Percentiles rank a stretch among this genome's conserved stretches.
Evolutionary conservation across 2,888 invertebrate species (phyloP).

Genomic region (Corbicula japonica): DNA sequence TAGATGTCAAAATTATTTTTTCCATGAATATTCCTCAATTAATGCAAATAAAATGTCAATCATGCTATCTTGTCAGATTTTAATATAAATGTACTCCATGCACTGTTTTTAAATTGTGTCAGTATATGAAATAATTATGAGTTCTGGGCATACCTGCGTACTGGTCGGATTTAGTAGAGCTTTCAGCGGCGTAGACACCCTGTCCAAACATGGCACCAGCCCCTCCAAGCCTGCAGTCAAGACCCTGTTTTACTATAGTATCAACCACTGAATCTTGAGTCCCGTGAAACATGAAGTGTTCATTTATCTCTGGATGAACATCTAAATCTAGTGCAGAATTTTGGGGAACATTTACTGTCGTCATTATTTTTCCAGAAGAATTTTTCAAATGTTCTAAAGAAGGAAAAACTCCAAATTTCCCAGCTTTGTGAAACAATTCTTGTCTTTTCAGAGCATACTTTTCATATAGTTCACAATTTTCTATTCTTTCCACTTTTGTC

Average conservation of each 20-base stretch:
- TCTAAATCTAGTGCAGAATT: slow-evolving; percentile 39
- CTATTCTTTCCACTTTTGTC: slow-evolving; percentile 73
- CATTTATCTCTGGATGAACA: slow-evolving; percentile 67
- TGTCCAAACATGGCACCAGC: slow-evolving; percentile 70
- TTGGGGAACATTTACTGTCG: slow-evolving; percentile 11
- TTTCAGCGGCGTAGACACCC: slow-evolving; percentile 70
- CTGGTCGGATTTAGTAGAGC: slow-evolving; percentile 73
- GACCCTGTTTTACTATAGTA: slow-evolving; percentile 63
- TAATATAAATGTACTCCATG: too few relatives aligned
- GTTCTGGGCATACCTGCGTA: slow-evolving; percentile 65
- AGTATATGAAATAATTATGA: not conserved
- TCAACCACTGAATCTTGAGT: slow-evolving; percentile 58
- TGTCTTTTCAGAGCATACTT: slow-evolving; percentile 70
- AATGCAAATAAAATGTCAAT: too few relatives aligned
- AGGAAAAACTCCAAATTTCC: slow-evolving; percentile 35
- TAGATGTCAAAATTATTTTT: too few relatives aligned
- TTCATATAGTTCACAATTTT: slow-evolving; percentile 74
- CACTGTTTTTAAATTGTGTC: too few relatives aligned
- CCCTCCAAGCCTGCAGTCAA: slow-evolving; percentile 65
- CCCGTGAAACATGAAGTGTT: slow-evolving; percentile 72
- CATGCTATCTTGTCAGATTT: too few relatives aligned
- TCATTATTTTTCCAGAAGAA: slow-evolving; percentile 49
- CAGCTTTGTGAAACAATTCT: slow-evolving; percentile 65
- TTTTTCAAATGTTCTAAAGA: slow-evolving; percentile 22
- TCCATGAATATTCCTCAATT: too few relatives aligned